Evolutionary conservation across 2,888 invertebrate species (phyloP).

Genomic region (Diarsia brunnea): DNA sequence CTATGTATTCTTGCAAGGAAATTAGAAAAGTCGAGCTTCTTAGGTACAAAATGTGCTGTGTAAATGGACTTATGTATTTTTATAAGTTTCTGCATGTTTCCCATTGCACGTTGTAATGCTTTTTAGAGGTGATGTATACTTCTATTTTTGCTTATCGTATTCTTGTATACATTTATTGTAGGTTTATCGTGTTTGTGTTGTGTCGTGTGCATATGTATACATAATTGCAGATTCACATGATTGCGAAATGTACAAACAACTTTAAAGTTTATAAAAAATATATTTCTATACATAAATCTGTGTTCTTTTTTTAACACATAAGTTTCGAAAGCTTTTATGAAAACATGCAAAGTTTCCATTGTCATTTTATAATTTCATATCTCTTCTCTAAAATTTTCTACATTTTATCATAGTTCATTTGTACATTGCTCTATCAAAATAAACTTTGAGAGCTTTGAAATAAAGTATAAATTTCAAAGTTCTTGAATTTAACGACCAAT

Average conservation of each 20-base stretch:
- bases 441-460: conserved; percentile 43
- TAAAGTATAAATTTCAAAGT: conserved; percentile 58
- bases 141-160: conserved; percentile 37
- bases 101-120: conserved; percentile 54
- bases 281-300: conserved; percentile 3
- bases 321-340: conserved; percentile 3
- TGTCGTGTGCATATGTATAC: conserved; percentile 40
- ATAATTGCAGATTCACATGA: conserved; percentile 10
- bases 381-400: conserved; percentile 5
- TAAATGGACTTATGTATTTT: conserved; percentile 30
- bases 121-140: conserved; percentile 55
- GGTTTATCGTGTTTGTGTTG: conserved; percentile 47
- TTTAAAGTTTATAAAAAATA: conserved; percentile 16
- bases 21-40: conserved; percentile 64
- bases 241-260: conserved; percentile 63
- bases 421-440: conserved; percentile 56
- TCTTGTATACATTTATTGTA: conserved; percentile 36
- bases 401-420: conserved; percentile 59
- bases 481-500: conserved; percentile 61
- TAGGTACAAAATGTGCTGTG: conserved; percentile 53
- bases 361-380: conserved; percentile 26
- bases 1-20: conserved; percentile 57
- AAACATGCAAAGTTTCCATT: conserved; percentile 1
- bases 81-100: conserved; percentile 51
- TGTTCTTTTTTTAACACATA: conserved; percentile 3